phyloP scores from a whole-genome alignment of 2,888 invertebrate genomes.

The Stenodera caucasica region DNA sequence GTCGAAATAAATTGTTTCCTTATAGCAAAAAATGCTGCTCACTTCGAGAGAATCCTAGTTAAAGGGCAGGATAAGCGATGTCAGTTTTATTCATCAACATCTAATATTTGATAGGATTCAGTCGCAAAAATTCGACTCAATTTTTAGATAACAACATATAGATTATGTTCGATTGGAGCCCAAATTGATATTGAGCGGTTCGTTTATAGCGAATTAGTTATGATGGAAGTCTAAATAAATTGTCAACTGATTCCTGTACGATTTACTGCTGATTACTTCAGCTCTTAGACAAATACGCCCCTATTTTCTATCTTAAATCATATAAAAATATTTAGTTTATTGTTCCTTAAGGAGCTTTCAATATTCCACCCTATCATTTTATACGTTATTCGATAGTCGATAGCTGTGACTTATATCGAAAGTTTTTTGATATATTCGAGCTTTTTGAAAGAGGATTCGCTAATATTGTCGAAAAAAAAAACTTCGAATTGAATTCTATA shows the following conservation, averaged over 20 bases:
- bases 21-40: not conserved
- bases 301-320: slow-evolving; percentile 1
- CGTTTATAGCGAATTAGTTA: too few relatives aligned
- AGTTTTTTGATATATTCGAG: too few relatives aligned
- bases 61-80: not conserved
- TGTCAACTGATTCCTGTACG: not conserved
- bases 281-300: not conserved
- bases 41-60: not conserved
- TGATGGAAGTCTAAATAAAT: not conserved
- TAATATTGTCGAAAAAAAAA: too few relatives aligned
- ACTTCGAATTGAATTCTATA: too few relatives aligned
- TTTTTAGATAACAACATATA: too few relatives aligned
- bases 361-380: not conserved
- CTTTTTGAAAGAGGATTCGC: too few relatives aligned
- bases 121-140: too few relatives aligned
- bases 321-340: not conserved
- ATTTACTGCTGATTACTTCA: slow-evolving; percentile 3
- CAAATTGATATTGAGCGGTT: not conserved
- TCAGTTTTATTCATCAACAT: not conserved
- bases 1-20: not conserved
- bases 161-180: not conserved
- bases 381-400: not conserved
- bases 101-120: not conserved
- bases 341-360: not conserved
- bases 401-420: too few relatives aligned